Conservation (phyloP, 2,113 vertebrate genomes). For the Procavia capensis region DNA sequence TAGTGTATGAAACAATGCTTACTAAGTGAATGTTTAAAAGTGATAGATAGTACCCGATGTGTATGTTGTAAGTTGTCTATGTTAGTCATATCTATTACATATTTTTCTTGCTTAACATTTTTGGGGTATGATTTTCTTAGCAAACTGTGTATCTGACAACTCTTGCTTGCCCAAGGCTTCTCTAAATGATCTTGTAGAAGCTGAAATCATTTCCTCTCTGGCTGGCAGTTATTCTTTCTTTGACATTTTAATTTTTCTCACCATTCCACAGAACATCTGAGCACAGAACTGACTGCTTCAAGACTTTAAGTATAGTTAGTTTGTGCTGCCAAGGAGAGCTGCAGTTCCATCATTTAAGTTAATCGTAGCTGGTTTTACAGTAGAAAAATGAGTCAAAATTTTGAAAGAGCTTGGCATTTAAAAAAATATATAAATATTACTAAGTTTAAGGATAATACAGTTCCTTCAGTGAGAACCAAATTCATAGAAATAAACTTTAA, state of each 20-base stretch:
- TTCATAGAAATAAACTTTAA: background rate
- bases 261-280: background rate
- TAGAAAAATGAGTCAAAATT: background rate
- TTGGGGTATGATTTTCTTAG: background rate
- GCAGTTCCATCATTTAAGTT: background rate
- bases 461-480: background rate
- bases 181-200: background rate
- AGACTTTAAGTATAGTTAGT: background rate
- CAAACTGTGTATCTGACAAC: background rate
- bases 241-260: conserved; percentile 63
- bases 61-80: background rate
- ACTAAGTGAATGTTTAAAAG: background rate
- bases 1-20: background rate
- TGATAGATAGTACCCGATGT: background rate
- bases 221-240: conserved; percentile 19
- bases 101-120: background rate
- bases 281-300: background rate
- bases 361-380: background rate
- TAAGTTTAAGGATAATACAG: background rate
- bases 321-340: background rate
- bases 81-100: background rate
- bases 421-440: background rate
- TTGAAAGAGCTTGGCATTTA: background rate
- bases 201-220: conserved; percentile 29
- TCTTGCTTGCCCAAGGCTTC: background rate